Percentiles rank a stretch among this genome's conserved stretches.
These are phyloP conservation scores for Galendromus occidentalis DNA, from an alignment of 1,140 invertebrate species.

Conservation along the genomic window DNA sequence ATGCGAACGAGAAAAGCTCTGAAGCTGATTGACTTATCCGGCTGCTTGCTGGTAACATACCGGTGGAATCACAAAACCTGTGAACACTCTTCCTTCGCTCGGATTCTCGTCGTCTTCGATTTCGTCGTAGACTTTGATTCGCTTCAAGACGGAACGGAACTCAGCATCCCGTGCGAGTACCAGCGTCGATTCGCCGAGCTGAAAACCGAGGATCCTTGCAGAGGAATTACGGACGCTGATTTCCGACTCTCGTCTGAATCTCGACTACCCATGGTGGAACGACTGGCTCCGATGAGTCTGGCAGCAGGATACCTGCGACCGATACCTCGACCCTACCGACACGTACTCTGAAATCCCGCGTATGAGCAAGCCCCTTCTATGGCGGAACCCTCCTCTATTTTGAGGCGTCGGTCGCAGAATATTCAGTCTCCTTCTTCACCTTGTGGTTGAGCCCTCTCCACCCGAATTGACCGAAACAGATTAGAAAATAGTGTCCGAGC, in stretches of 20 bases:
- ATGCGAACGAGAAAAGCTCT: not conserved
- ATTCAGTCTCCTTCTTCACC: not conserved
- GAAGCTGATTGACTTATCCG: not conserved
- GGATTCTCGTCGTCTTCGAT: constrained; percentile 2
- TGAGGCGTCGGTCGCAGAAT: too few species aligned
- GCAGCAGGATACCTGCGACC: too few species aligned
- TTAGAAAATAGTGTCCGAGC: not conserved
- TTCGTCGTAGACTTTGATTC: not conserved
- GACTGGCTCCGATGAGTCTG: too few species aligned
- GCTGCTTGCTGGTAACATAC: not conserved
- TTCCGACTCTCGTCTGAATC: too few species aligned
- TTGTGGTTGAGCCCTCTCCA: not conserved
- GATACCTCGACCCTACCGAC: too few species aligned
- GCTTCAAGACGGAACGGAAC: not conserved
- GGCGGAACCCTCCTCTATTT: too few species aligned
- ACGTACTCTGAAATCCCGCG: too few species aligned
- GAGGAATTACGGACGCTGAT: too few species aligned
- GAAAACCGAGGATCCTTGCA: too few species aligned
- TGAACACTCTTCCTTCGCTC: not conserved
- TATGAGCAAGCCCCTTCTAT: too few species aligned
- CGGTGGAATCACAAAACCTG: constrained; percentile 1
- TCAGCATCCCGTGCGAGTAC: not conserved
- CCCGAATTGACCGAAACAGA: not conserved
- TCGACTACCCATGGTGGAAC: too few species aligned
- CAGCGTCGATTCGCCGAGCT: not conserved